Base-by-base conservation (phyloP, 2,888 invertebrate genomes). In the Epiblema foenella region DNA sequence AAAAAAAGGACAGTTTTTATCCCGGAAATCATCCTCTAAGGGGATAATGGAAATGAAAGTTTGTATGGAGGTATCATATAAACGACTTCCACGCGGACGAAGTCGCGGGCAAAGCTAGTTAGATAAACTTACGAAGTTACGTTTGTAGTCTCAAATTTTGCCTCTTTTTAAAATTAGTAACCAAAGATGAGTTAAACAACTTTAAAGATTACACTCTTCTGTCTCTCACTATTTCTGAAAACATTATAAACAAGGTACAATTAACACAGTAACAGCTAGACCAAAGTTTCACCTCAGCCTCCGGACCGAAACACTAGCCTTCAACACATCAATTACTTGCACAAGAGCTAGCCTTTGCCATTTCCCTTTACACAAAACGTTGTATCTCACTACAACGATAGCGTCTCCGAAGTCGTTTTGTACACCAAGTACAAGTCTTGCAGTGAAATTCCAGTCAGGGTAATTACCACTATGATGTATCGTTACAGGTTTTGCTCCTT, bases 401-500 rank as follows among this genome's bases (percentile, higher is more conserved):
- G 10, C 4, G 17, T 46, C 52, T 0, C 39, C 39, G 54, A n/a
- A n/a, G 39, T 24, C 64, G 20, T 39, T 64, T 54, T n/a, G n/a
- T 39, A 54, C 51, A 37, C 11, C 10, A 46, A 58, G n/a, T 52
- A 20, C 18, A 56, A 11, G 56, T 56, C 54, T 67, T 59, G 59
- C 56, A 56, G 60, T 49, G 49, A 62, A 71, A 60, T 59, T 69
- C 39, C 24, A 51, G 68, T 39, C 39, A 51, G 57, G 54, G 42
- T 70, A 70, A 70, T 70, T 70, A 70, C 70, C 58, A 66, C 52
- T 56, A 49, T 70, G 70, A 70, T 65, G 70, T 54, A 70, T 70
- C 51, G 65, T 54, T 60, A 54, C 59, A 58, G 42, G 65, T 54
- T 65, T 70, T 70, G 65, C 59, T 70, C 59, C 46, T 57, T 65